These are phyloP conservation scores for Mus spretus DNA, from an alignment of 2,797 vertebrate genomes.

Conservation along the genomic window DNA sequence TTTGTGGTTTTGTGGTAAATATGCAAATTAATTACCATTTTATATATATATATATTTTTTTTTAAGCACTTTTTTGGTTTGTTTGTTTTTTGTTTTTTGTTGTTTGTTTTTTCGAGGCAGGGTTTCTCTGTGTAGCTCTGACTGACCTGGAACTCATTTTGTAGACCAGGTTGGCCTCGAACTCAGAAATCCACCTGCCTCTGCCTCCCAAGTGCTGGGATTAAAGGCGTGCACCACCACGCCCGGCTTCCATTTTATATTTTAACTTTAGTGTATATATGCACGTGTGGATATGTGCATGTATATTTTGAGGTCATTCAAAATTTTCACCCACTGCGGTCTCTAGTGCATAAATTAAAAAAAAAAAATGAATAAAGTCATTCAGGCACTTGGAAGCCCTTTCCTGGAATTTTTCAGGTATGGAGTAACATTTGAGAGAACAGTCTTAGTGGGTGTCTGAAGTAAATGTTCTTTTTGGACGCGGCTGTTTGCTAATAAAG, in stretches of 20 bases:
- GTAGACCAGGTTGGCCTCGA: too few relatives aligned
- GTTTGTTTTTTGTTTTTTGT: too few relatives aligned
- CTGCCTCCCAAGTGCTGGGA: too few relatives aligned
- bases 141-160: too few relatives aligned
- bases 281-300: background rate
- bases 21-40: background rate
- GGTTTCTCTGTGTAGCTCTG: too few relatives aligned
- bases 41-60: background rate
- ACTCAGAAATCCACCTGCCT: too few relatives aligned
- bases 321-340: background rate
- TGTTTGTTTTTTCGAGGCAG: too few relatives aligned
- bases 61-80: too few relatives aligned
- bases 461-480: slow-evolving; percentile 51
- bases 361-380: background rate
- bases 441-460: background rate
- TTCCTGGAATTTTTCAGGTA: background rate
- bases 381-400: background rate
- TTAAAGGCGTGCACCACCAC: too few relatives aligned
- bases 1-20: background rate
- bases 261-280: background rate
- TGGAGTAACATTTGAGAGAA: background rate
- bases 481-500: slow-evolving; percentile 81
- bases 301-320: background rate
- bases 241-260: background rate
- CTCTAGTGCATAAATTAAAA: background rate